Base-by-base conservation (phyloP, 2,113 vertebrate species). In the Oncorhynchus nerka region DNA sequence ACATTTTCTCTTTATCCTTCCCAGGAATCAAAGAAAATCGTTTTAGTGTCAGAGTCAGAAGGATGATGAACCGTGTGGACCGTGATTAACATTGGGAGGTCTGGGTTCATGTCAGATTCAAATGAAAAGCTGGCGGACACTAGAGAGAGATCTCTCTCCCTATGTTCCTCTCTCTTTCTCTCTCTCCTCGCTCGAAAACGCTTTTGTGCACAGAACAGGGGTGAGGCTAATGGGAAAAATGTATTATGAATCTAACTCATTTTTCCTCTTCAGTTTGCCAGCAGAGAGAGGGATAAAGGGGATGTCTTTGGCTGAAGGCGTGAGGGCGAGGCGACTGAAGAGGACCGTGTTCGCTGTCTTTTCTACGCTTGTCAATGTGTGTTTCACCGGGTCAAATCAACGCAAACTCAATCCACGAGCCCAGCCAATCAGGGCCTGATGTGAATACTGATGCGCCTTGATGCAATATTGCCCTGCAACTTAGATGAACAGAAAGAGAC, bases 331-430 rank as follows among this genome's bases (percentile, higher is more conserved):
- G 73, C 20, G 59, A 51, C 49, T 51, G 49, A 61, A 66, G 68
- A 81, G 64, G 64, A 16, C 49, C 49, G 1, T 13, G 49, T 72
- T 9, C 74, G 26, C 32, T 59, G 51, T 82, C 71, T 75, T 28
- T 76, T 34, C 24, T 34, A 45, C 20, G 32, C 76, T 79, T 86
- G 81, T 88, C 85, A 34, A 57, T 74, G 7, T 81, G 76, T 79
- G 84, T 84, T 82, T 87, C 72, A 67, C 71, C 61, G 39, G 26
- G 48, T 70, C 65, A 67, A 74, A 88, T 91, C 83, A 83, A 85
- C 82, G 84, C 79, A 85, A 79, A 85, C 79, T 74, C 74, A 22
- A 73, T 85, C 75, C 75, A 45, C 67, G 49, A 51, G 71, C 70
- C 79, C 61, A 64, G 59, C 74, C 71, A 77, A 74, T 77, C 71